Base-by-base conservation (phyloP, 2,888 invertebrate species). In the Gerris lacustris region DNA sequence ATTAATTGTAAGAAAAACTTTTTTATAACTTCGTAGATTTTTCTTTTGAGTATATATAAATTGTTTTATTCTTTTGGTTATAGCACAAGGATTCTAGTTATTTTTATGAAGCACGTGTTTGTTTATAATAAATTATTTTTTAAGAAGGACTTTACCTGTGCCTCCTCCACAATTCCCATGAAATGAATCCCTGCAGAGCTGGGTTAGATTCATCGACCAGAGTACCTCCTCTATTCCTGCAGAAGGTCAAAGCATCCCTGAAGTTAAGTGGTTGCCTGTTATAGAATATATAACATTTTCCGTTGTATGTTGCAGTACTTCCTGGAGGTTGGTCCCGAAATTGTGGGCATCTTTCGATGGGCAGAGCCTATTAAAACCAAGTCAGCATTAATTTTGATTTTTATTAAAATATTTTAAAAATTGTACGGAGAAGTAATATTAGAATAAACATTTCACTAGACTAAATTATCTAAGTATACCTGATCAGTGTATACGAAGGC, bases 281-380 rank as follows among this genome's bases (percentile, higher is more conserved):
- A 82, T 95, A 94, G 83, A 95, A 95, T 73, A 94, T 92, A 81
- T 95, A 95, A 79, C 95, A 95, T 82, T 94, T 95, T 73, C 95
- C 94, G 77, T 95, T 94, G 83, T 95, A 95, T 0, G 94, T 94
- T 0, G 94, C 94, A 0, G 94, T 89, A 71, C 92, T 92, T 43
- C 95, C 95, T 0, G 94, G 93, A 0, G 94, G 94, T 79, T 94
- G 94, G 78, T 95, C 94, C 43, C 95, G 82, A 82, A 94, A 95
- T 76, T 93, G 91, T 0, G 95, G 95, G 79, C 95, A 95, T 69
- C 94, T 84, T 80, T 95, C 95, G 71, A 95, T 94, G 0, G 94
- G 94, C 73, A 94, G 79, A 0, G 94, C 94, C 83, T 90, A 83
- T 5, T 74, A 73, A 62, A 68, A 67, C 63, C 45, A 67, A 45